phyloP scores from a whole-genome alignment of 2,113 vertebrate species.

The Crypturellus undulatus region DNA sequence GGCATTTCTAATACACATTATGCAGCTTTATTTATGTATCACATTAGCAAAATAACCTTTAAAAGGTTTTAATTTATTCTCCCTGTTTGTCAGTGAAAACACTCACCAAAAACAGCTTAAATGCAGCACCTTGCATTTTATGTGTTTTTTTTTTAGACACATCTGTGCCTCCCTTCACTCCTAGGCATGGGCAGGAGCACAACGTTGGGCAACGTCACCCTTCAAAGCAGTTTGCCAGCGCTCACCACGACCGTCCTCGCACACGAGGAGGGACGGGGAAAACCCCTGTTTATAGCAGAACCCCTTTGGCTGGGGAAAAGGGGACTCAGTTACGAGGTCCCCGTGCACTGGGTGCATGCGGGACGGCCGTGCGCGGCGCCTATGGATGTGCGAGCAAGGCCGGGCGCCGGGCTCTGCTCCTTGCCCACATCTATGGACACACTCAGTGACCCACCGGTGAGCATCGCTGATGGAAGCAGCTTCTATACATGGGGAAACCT shows the following conservation, averaged over 20 bases:
- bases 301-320: not conserved
- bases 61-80: not conserved
- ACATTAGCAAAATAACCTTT: not conserved
- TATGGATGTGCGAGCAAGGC: not conserved
- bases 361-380: rapidly evolving
- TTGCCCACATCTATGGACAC: not conserved
- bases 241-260: not conserved
- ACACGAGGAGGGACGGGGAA: constrained; percentile 44
- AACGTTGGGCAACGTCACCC: not conserved
- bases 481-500: not conserved
- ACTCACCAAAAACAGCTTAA: not conserved
- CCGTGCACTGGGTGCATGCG: not conserved
- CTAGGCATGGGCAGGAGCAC: not conserved
- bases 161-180: not conserved
- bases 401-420: not conserved
- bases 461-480: not conserved
- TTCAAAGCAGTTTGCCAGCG: not conserved
- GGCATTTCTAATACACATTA: not conserved
- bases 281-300: constrained; percentile 46
- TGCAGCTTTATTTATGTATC: rapidly evolving
- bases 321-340: constrained; percentile 46
- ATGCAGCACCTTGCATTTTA: rapidly evolving
- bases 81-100: rapidly evolving
- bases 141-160: rapidly evolving
- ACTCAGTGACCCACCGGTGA: not conserved